phyloP scores from a whole-genome alignment of 2,113 vertebrate genomes.

The Lophius piscatorius region DNA sequence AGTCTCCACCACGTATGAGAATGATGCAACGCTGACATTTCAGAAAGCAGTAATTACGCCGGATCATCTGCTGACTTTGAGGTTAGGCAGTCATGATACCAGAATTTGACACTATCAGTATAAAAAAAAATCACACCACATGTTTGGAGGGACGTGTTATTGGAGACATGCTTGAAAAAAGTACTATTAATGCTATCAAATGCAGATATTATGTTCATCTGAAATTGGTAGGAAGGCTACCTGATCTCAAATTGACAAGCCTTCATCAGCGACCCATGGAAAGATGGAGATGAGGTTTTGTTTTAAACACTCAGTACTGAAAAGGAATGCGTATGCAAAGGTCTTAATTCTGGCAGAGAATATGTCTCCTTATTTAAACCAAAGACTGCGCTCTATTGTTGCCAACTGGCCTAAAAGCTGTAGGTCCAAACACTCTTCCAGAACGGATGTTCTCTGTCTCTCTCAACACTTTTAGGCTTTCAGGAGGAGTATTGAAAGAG shows the following conservation, averaged over 20 bases:
- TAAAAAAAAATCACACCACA: no score
- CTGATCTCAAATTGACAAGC: no score
- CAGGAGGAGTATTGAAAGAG: constrained; percentile 26
- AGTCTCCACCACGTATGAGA: constrained; percentile 47
- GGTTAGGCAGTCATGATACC: not conserved
- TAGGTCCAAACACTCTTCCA: constrained; percentile 1
- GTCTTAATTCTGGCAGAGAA: not conserved
- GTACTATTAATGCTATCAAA: no score
- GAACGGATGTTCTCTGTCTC: not conserved
- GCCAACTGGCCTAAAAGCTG: constrained; percentile 11
- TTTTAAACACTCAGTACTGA: no score
- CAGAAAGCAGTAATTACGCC: constrained; percentile 41
- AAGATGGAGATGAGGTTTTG: no score
- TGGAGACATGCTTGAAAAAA: no score
- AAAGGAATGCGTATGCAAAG: no score
- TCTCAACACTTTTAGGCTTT: constrained; percentile 21
- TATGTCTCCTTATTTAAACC: not conserved
- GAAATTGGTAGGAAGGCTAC: no score
- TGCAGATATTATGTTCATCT: no score
- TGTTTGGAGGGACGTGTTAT: no score
- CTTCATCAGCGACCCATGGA: no score
- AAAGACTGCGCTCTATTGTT: not conserved
- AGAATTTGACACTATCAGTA: not conserved
- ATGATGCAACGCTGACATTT: constrained; percentile 71
- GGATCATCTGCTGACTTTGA: constrained; percentile 37